Evolutionary conservation across 2,797 vertebrate genomes (phyloP).

Genomic region (Psittacula echo): DNA sequence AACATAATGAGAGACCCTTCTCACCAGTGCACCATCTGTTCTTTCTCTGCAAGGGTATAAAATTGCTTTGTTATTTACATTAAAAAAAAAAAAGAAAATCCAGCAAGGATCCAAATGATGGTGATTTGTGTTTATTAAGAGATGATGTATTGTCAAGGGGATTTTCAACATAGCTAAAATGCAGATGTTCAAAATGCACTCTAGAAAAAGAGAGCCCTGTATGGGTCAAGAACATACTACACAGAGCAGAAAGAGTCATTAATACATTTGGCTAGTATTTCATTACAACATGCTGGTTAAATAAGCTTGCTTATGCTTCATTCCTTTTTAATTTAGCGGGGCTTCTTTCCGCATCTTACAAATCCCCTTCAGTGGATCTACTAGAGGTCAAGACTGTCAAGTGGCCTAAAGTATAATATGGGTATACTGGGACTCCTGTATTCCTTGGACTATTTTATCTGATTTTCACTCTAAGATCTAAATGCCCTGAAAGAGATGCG

Average conservation of each 20-base stretch:
- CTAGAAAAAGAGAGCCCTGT: background rate
- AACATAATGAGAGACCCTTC: background rate
- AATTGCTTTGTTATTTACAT: conserved; percentile 30
- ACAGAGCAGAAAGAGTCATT: background rate
- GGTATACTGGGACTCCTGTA: background rate
- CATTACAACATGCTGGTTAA: background rate
- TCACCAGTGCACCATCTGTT: conserved; percentile 53
- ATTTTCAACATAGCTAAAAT: background rate
- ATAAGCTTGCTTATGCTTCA: background rate
- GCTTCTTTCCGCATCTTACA: background rate
- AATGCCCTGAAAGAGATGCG: conserved; percentile 35
- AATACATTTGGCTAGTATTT: background rate
- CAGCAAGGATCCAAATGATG: background rate
- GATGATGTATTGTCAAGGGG: background rate
- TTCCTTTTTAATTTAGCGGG: background rate
- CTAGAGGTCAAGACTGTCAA: background rate
- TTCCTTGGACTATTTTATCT: background rate
- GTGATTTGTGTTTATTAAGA: conserved; percentile 7
- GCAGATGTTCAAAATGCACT: conserved; percentile 21
- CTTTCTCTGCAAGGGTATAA: background rate
- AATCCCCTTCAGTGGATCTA: background rate
- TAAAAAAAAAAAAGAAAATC: background rate
- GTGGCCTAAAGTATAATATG: background rate
- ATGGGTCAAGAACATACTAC: background rate
- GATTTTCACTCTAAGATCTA: background rate